Conservation (phyloP, 2,113 vertebrate genomes). For the Eulemur macaco region DNA sequence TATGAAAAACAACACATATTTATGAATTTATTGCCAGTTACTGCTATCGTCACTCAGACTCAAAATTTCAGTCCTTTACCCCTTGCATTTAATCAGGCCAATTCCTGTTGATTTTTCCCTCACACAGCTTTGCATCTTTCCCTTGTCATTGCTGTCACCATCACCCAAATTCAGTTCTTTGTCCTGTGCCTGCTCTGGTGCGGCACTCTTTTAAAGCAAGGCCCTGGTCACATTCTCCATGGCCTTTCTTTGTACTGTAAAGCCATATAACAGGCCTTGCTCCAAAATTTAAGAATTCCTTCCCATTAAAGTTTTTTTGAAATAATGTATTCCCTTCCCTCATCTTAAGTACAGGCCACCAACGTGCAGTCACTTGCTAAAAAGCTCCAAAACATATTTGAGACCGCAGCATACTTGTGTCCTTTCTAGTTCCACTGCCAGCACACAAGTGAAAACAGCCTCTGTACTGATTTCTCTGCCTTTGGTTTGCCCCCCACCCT, state of each 20-base stretch:
- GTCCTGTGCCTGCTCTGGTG: neutral
- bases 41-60: neutral
- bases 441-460: neutral
- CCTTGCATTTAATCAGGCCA: neutral
- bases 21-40: neutral
- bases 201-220: neutral
- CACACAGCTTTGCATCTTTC: neutral
- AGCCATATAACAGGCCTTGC: neutral
- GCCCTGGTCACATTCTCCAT: neutral
- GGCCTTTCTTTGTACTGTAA: neutral
- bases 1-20: neutral
- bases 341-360: neutral
- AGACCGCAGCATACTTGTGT: fast-evolving
- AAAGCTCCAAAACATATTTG: neutral
- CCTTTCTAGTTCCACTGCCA: neutral
- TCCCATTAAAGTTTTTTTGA: neutral
- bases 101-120: neutral
- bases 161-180: neutral
- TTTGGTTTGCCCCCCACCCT: neutral
- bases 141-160: neutral
- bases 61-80: neutral
- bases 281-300: neutral
- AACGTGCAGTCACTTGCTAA: neutral
- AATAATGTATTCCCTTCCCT: neutral
- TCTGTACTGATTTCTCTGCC: neutral